phyloP scores from a whole-genome alignment of 2,797 vertebrate genomes.

The Liparis tanakae region DNA sequence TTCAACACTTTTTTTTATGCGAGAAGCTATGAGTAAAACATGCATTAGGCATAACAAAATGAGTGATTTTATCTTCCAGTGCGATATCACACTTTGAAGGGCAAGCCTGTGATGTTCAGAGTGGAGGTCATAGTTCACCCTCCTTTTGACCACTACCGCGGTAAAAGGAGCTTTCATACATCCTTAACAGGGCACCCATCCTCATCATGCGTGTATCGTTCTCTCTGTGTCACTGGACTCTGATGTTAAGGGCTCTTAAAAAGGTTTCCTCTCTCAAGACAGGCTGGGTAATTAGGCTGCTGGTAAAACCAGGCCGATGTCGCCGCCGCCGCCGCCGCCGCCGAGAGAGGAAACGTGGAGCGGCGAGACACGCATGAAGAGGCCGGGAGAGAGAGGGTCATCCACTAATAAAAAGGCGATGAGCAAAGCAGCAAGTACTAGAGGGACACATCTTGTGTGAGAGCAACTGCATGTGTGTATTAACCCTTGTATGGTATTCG shows the following conservation, averaged over 20 bases:
- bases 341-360: conserved; percentile 14
- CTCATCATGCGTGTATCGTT: conserved; percentile 17
- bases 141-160: conserved; percentile 17
- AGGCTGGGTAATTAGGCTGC: conserved; percentile 67
- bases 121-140: conserved; percentile 31
- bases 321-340: conserved; percentile 20
- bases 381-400: conserved; percentile 38
- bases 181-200: conserved; percentile 18
- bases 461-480: conserved; percentile 44
- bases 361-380: conserved; percentile 39
- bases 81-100: background rate
- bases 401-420: conserved; percentile 46
- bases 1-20: background rate
- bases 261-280: conserved; percentile 53
- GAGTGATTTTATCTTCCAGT: background rate
- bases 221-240: conserved; percentile 37
- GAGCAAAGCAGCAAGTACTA: conserved; percentile 28
- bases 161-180: conserved; percentile 44
- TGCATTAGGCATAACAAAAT: background rate
- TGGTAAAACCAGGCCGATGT: conserved; percentile 44
- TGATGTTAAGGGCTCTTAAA: conserved; percentile 49
- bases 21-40: conserved; percentile 11
- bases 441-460: conserved; percentile 23
- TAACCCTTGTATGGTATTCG: too few relatives aligned
- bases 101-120: conserved; percentile 20